phyloP scores from a whole-genome alignment of 2,797 vertebrate genomes.

The Paramormyrops hopkinsi region DNA sequence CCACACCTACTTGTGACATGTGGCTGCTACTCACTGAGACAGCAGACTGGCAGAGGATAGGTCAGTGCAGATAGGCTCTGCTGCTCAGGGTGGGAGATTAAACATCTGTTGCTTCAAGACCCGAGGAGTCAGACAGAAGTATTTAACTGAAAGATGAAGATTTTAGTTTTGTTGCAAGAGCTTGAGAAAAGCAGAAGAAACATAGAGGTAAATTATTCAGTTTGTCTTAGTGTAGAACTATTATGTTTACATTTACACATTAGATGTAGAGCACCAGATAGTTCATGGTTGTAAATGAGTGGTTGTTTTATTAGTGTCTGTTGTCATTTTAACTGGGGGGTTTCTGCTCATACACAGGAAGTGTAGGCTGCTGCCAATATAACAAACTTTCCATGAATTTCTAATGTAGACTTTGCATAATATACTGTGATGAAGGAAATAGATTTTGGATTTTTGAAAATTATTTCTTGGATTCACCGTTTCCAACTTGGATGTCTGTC shows the following conservation, averaged over 20 bases:
- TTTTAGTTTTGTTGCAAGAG: constrained; percentile 57
- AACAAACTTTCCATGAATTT: not conserved
- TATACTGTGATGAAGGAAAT: not conserved
- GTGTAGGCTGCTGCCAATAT: not conserved
- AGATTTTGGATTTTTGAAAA: not conserved
- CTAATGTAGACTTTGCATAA: not conserved
- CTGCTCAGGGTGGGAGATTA: constrained; percentile 21
- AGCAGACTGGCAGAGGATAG: constrained; percentile 20
- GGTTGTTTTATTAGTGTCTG: not conserved
- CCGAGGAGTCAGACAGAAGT: constrained; percentile 33
- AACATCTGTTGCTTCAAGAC: not conserved
- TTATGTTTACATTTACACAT: not conserved
- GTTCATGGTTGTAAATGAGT: not conserved
- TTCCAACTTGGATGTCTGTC: not conserved
- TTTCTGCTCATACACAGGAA: not conserved
- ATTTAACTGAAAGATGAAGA: constrained; percentile 47
- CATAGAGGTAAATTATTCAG: constrained; percentile 49
- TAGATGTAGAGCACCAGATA: no score
- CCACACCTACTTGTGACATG: constrained; percentile 59
- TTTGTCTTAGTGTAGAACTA: not conserved
- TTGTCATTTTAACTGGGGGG: not conserved
- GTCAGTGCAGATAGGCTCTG: constrained; percentile 23
- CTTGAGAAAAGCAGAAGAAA: constrained; percentile 58
- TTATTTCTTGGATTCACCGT: not conserved
- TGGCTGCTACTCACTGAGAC: constrained; percentile 48